Evolutionary conservation across 2,113 vertebrate genomes (phyloP).

Genomic region (Cervus canadensis): DNA sequence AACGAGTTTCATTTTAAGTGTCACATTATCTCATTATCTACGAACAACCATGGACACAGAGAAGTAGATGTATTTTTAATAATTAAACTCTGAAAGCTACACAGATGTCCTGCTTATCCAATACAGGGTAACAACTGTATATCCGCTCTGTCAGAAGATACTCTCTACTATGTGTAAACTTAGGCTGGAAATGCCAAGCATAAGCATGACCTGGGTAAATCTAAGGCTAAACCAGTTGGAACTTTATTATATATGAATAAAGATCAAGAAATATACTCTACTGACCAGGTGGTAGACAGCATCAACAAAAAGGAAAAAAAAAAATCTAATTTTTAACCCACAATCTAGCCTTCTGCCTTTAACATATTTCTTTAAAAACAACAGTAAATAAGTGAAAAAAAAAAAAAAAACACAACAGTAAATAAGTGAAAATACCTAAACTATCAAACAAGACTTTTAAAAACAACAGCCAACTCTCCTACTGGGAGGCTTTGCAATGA

Average conservation of each 20-base stretch:
- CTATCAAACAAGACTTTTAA: not conserved
- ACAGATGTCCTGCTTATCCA: not conserved
- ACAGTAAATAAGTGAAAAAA: not conserved
- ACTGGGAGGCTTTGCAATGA: not conserved
- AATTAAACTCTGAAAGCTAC: not conserved
- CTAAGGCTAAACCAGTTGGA: not conserved
- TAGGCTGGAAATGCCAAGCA: not conserved
- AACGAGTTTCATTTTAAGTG: not conserved
- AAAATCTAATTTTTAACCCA: slow-evolving; percentile 33
- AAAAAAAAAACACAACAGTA: too few relatives aligned
- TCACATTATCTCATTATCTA: not conserved
- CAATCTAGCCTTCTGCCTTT: not conserved
- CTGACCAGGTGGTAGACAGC: not conserved
- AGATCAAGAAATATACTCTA: not conserved
- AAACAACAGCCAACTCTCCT: not conserved
- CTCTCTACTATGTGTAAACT: not conserved
- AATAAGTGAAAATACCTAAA: not conserved
- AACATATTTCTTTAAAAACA: not conserved
- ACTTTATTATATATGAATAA: not conserved
- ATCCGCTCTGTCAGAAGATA: not conserved
- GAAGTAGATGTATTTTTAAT: slow-evolving; percentile 11
- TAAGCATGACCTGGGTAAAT: not conserved
- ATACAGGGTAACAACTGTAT: not conserved
- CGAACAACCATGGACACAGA: not conserved
- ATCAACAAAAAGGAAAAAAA: not conserved